Evolutionary conservation across 2,797 vertebrate species (phyloP).

Genomic region (Sparus aurata): DNA sequence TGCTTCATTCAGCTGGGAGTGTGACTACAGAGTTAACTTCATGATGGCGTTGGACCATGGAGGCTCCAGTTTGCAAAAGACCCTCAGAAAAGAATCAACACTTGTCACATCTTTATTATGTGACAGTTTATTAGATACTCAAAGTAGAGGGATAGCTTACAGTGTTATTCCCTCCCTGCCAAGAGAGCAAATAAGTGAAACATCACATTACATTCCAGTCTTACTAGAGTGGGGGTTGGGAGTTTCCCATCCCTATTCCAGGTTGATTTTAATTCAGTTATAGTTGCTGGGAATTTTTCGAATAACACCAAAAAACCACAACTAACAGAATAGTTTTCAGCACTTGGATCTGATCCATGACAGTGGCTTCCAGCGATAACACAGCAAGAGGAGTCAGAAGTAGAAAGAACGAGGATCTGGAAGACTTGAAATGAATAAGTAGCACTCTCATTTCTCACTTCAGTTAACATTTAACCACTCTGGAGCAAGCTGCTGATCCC

Average conservation of each 20-base stretch:
- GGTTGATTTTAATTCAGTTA: slow-evolving; percentile 20
- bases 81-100: background rate
- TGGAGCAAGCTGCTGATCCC: slow-evolving; percentile 1
- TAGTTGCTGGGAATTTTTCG: background rate
- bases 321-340: background rate
- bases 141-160: background rate
- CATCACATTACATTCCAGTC: slow-evolving; percentile 16
- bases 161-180: background rate
- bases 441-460: slow-evolving; percentile 19
- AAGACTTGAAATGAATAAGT: slow-evolving; percentile 25
- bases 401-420: slow-evolving; percentile 4
- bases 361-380: background rate
- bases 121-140: background rate
- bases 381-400: background rate
- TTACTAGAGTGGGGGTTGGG: background rate
- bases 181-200: slow-evolving; percentile 22
- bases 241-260: slow-evolving; percentile 2
- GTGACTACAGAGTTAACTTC: no score
- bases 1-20: no score
- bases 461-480: slow-evolving; percentile 22
- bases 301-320: background rate
- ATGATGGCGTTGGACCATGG: no score
- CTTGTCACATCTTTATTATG: background rate
- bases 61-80: no score
- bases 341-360: background rate